These are phyloP conservation scores for Drosophila ezoana DNA, from an alignment of 2,888 invertebrate genomes.

Conservation along the genomic window DNA sequence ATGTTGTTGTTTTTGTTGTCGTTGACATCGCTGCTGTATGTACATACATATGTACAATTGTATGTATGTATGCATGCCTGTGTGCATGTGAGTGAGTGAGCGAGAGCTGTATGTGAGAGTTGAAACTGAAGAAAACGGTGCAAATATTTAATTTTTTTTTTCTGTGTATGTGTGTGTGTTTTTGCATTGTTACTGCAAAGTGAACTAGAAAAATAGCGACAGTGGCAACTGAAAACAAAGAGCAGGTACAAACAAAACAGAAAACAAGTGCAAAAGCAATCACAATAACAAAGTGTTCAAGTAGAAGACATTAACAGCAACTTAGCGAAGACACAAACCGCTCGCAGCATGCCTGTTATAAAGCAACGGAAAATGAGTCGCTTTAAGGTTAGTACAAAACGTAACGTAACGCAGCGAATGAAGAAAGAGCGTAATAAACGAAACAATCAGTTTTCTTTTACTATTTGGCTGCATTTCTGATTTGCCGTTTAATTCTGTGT, in stretches of 20 bases:
- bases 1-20: conserved; percentile 43
- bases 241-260: conserved; percentile 6
- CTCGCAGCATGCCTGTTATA: conserved; percentile 74
- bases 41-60: background rate
- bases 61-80: conserved; percentile 4
- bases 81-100: background rate
- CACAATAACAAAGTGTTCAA: conserved; percentile 6
- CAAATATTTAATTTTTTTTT: conserved; percentile 30
- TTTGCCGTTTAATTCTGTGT: background rate
- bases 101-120: conserved; percentile 15
- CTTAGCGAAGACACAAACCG: conserved; percentile 50
- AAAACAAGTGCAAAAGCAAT: conserved; percentile 25
- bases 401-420: conserved; percentile 6
- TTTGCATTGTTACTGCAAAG: conserved; percentile 18
- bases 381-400: conserved; percentile 77
- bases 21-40: conserved; percentile 30
- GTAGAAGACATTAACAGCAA: conserved; percentile 9
- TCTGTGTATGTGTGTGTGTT: background rate
- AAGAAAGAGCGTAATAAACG: background rate
- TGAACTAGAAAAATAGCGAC: conserved; percentile 12
- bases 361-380: conserved; percentile 83
- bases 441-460: background rate
- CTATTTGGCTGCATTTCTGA: background rate
- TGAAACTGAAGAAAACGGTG: conserved; percentile 19
- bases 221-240: conserved; percentile 21